A percentile compares a stretch with the other conserved stretches of the same genome.
phyloP scores from a whole-genome alignment of 2,797 vertebrate species.

The Trichosurus vulpecula region DNA sequence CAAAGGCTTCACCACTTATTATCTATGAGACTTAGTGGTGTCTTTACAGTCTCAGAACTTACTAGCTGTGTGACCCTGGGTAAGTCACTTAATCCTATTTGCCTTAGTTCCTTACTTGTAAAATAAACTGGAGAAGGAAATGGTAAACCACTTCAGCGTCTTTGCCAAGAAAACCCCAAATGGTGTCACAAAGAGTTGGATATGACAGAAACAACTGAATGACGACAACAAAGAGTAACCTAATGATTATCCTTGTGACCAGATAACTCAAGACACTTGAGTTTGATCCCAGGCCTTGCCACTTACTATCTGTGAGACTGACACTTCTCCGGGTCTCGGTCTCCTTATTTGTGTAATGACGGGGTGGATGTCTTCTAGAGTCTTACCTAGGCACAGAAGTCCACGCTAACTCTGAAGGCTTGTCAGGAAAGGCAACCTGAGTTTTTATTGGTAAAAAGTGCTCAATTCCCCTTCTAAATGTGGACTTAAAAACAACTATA shows the following conservation, averaged over 20 bases:
- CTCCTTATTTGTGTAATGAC: not conserved
- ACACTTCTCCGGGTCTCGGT: not conserved
- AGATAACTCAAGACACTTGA: not conserved
- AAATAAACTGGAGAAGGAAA: not conserved
- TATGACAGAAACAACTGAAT: not conserved
- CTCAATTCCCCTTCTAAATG: not conserved
- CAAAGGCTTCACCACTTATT: not conserved
- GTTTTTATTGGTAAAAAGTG: not conserved
- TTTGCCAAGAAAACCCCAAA: not conserved
- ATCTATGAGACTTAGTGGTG: not conserved
- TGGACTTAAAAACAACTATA: not conserved
- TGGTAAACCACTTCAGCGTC: not conserved
- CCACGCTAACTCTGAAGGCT: not conserved
- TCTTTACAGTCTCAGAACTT: no score
- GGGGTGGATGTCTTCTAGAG: not conserved
- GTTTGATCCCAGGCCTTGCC: not conserved
- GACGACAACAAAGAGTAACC: not conserved
- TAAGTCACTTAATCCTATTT: not conserved
- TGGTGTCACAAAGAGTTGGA: not conserved
- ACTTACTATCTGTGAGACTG: not conserved
- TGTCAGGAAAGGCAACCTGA: not conserved
- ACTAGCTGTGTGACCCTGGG: not conserved
- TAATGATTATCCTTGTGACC: not conserved
- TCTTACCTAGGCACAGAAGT: not conserved
- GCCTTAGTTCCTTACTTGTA: not conserved